Evolutionary conservation across 2,113 vertebrate genomes (phyloP), one percentile per base, ranked within the genome.

Genomic region (Ammodytes dubius): DNA sequence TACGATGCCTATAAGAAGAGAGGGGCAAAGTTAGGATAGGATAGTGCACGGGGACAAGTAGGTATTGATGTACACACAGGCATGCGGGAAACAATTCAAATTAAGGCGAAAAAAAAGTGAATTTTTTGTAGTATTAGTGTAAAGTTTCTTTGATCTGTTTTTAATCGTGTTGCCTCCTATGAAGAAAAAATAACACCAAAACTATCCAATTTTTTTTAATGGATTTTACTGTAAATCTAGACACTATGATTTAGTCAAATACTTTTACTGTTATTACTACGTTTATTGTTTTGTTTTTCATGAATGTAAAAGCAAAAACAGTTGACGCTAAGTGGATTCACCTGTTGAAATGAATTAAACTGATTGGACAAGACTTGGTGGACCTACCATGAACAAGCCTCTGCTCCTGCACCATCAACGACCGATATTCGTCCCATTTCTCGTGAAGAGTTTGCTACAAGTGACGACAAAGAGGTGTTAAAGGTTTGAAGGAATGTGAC

Each of bases 351-450:
- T 39, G 61, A 60, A 46, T 6, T 3, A n/a, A 54, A 56, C 4
- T n/a, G 1, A 37, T 50, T 6, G 7, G 17, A 11, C 1, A 27
- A 6, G 13, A 58, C 10, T 61, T 14, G 42, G 40, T 27, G 27
- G 46, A 59, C 96, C 92, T 89, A 97, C 98, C 97, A 2, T 97
- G 96, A 81, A 98, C 95, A 11, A 99, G 94, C 69, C 97, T 94
- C 95, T 99, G 98, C 86, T 99, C 98, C 91, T 99, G 97, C 73
- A 98, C 95, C 97, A 97, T 98, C 45, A 99, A 87, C 0, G 96
- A 98, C 35, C 97, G 95, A 81, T 97, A 99, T 66, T 98, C 98
- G 1, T 97, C 97, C 97, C 97, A 99, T 83, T 99, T 99, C 94
- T 99, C 98, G 14, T 97, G 96, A 4, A 99, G 94, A 0, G 96